phyloP scores from a whole-genome alignment of 53 echinoderm and acorn worm species.

The Antedon mediterranea region DNA sequence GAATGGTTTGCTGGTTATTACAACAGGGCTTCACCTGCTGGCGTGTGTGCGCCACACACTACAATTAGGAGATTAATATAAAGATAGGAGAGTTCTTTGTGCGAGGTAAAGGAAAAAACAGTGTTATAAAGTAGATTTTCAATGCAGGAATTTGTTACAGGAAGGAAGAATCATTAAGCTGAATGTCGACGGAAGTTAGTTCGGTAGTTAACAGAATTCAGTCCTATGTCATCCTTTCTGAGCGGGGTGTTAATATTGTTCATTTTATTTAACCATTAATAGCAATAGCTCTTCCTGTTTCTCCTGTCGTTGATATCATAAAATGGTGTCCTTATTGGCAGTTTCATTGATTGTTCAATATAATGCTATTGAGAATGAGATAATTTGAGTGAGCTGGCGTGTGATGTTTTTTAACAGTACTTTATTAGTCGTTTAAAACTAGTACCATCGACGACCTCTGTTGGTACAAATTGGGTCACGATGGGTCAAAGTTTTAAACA shows the following conservation, averaged over 20 bases:
- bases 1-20: no score
- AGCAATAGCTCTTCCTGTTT: neutral
- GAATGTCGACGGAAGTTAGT: neutral
- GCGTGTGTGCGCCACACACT: neutral
- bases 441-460: neutral
- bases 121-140: neutral
- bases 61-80: neutral
- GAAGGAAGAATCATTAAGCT: neutral
- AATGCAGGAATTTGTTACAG: neutral
- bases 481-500: neutral
- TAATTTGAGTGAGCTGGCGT: neutral
- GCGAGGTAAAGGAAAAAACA: neutral
- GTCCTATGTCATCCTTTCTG: neutral
- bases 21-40: no score
- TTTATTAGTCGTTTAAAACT: neutral
- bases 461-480: neutral
- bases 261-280: neutral
- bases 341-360: neutral
- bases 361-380: neutral
- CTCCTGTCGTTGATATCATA: neutral
- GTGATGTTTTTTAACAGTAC: neutral
- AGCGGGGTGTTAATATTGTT: neutral
- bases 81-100: neutral
- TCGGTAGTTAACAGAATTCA: neutral
- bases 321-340: neutral